These are phyloP conservation scores for Solea solea DNA, from an alignment of 2,113 vertebrate species.

Conservation along the genomic window DNA sequence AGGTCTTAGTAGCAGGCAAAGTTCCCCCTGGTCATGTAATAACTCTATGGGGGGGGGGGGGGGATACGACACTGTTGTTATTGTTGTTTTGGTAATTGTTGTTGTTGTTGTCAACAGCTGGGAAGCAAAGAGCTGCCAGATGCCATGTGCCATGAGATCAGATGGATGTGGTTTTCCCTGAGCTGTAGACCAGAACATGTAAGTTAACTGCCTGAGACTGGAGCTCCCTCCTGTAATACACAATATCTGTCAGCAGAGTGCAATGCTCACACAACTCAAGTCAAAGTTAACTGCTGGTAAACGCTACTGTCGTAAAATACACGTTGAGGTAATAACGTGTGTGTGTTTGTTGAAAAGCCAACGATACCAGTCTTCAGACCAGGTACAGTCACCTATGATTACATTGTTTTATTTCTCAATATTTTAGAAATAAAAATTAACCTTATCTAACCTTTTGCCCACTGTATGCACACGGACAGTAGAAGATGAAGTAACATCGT, in stretches of 20 bases:
- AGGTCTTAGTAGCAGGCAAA: constrained; percentile 6
- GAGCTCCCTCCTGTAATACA: constrained; percentile 44
- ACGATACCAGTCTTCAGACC: too few relatives aligned
- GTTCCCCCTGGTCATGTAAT: neutral
- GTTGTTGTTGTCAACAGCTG: constrained; percentile 8
- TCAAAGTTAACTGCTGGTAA: neutral
- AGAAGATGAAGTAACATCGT: too few relatives aligned
- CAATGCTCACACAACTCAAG: constrained; percentile 59
- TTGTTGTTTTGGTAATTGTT: neutral
- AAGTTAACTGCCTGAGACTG: neutral
- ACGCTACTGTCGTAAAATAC: too few relatives aligned
- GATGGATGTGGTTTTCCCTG: constrained; percentile 14
- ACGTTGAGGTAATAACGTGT: too few relatives aligned
- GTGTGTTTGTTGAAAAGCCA: too few relatives aligned
- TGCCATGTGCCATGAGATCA: constrained; percentile 20
- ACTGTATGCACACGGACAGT: too few relatives aligned
- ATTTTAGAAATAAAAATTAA: too few relatives aligned
- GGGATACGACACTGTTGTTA: constrained; percentile 26
- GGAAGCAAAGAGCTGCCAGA: constrained; percentile 20
- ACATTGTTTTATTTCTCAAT: too few relatives aligned
- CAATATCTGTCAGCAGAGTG: constrained; percentile 71
- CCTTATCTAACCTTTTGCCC: too few relatives aligned
- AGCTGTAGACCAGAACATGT: constrained; percentile 7
- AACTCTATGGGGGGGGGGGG: neutral
- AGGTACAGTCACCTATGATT: too few relatives aligned